Evolutionary conservation across 2,113 vertebrate genomes (phyloP).

Genomic region (Rhinogobius similis): DNA sequence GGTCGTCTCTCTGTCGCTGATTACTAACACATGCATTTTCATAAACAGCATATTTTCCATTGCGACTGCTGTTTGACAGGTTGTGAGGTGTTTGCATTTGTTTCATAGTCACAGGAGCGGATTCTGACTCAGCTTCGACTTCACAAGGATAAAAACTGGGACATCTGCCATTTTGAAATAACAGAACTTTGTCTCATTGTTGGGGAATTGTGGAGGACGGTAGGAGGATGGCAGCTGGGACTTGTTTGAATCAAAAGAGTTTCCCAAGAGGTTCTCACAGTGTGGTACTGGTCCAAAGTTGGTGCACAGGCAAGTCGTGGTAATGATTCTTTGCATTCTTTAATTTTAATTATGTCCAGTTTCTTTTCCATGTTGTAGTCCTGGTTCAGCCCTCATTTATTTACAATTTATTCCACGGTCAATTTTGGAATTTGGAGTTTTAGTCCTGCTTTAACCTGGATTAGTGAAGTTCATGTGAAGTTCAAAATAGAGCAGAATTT

Average conservation of each 20-base stretch:
- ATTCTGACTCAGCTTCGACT: conserved; percentile 68
- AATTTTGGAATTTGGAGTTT: background rate
- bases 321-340: background rate
- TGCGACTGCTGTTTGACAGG: conserved; percentile 26
- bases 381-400: background rate
- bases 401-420: background rate
- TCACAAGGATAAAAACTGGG: conserved; percentile 60
- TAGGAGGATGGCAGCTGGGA: conserved; percentile 66
- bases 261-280: conserved; percentile 58
- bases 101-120: conserved; percentile 52
- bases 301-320: background rate
- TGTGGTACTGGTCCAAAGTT: background rate
- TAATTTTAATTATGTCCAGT: background rate
- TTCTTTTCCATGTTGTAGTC: background rate
- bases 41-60: conserved; percentile 17
- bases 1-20: conserved; percentile 1
- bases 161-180: conserved; percentile 66
- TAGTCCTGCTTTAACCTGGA: background rate
- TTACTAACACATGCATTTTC: conserved; percentile 27
- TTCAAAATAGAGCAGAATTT: no score
- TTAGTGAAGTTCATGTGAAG: background rate
- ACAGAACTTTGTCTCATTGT: conserved; percentile 67
- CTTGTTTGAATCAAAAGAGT: conserved; percentile 70
- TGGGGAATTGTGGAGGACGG: conserved; percentile 37
- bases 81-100: conserved; percentile 46